Evolutionary conservation across 2,113 vertebrate species (phyloP).

Genomic region (Hippopotamus amphibius): DNA sequence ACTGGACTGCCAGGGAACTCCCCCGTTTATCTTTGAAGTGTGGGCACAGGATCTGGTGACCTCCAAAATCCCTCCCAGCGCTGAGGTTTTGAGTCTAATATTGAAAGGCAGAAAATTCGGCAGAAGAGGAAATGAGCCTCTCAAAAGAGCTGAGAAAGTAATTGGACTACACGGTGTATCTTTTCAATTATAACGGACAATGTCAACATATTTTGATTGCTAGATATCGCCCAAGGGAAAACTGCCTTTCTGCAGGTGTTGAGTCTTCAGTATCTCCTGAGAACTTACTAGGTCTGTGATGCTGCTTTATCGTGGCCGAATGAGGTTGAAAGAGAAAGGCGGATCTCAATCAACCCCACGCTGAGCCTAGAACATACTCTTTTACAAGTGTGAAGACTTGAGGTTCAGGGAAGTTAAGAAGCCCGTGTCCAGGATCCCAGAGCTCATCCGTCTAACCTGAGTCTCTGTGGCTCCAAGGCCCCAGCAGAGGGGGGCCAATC

Average conservation of each 20-base stretch:
- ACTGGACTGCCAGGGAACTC: neutral
- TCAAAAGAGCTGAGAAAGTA: neutral
- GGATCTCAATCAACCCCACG: rapidly evolving
- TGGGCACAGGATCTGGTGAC: neutral
- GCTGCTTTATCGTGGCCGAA: rapidly evolving
- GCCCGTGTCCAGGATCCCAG: neutral
- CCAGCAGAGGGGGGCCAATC: neutral
- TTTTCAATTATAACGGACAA: neutral
- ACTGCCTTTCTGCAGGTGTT: rapidly evolving
- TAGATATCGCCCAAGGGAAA: neutral
- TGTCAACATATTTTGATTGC: rapidly evolving
- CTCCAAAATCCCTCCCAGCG: neutral
- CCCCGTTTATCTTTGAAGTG: neutral
- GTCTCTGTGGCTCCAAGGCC: neutral
- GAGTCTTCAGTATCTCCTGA: neutral
- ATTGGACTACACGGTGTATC: rapidly evolving
- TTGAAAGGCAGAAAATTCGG: neutral
- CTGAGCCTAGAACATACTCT: neutral
- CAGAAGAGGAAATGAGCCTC: neutral
- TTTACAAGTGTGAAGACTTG: neutral
- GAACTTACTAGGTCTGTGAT: rapidly evolving
- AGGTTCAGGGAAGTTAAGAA: neutral
- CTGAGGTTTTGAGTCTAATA: neutral
- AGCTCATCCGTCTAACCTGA: neutral
- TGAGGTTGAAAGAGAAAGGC: neutral